Evolutionary conservation across 2,888 invertebrate genomes (phyloP), one percentile per base, ranked within the genome.

Genomic region (Coelinius sp.): DNA sequence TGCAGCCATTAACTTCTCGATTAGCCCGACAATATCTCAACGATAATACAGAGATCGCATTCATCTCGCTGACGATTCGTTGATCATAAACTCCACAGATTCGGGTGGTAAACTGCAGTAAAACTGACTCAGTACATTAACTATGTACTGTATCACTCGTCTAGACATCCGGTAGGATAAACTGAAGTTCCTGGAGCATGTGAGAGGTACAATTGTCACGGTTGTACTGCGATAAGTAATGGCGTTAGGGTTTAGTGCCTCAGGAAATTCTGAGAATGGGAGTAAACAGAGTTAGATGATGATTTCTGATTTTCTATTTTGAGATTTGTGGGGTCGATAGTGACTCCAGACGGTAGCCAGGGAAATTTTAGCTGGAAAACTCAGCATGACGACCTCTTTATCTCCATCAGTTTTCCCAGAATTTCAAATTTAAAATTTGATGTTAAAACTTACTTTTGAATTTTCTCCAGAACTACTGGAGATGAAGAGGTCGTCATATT

Each of bases 161-260:
- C 65, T 65, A 38, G 73, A 74, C 76, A 74, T 75, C 76, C 76
- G 75, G 35, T 59, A 12, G 49, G 14, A 44, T 59, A 56, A 67
- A 74, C 68, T 71, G 73, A 74, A 75, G 73, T 75, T 75, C 69
- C 22, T 44, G 38, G 59, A 71, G 67, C 68, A 41, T 66, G 68
- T 69, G 68, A 73, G 74, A 73, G 63, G 64, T 38, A 75, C 75
- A 75, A 77, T 75, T 74, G 74, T 62, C 35, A 74, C 62, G 53
- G 56, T 53, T 68, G 41, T 56, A 22, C 25, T 56, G 41, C 38
- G 53, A 41, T 68, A 44, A 62, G 20, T 69, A 52, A 63, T 52
- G 52, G 20, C 46, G 20, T 6, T 49, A 4, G 20, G 20, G 7
- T 10, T 14, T 5, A 10, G 44, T n/a, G 17, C 44, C 44, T 44